Evolutionary conservation across 1,140 invertebrate genomes (phyloP).

Genomic region (Archegozetes longisetosus): DNA sequence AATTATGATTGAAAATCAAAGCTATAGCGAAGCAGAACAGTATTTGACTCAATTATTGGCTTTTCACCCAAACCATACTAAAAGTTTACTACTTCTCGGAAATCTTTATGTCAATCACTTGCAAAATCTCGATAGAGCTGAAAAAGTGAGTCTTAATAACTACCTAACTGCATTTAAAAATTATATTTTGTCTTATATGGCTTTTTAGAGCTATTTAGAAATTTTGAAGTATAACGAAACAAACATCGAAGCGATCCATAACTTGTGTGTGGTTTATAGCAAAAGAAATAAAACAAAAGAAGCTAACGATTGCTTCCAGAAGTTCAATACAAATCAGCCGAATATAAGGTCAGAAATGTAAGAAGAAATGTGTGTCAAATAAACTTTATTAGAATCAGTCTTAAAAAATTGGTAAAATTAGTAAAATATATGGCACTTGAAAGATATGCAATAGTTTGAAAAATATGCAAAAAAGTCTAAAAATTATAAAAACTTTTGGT

Average conservation of each 20-base stretch:
- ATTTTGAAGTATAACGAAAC: slow-evolving; percentile 70
- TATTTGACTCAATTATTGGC: slow-evolving; percentile 78
- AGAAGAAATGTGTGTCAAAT: too few species aligned
- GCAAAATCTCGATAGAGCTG: slow-evolving; percentile 81
- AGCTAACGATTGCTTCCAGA: too few species aligned
- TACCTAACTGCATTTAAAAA: background rate
- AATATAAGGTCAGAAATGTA: too few species aligned
- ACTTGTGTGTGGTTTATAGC: slow-evolving; percentile 85
- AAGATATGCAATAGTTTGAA: too few species aligned
- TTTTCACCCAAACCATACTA: slow-evolving; percentile 81
- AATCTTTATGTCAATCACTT: slow-evolving; percentile 93
- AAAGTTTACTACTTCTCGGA: slow-evolving; percentile 86
- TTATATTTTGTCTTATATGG: slow-evolving; percentile 2
- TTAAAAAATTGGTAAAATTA: too few species aligned
- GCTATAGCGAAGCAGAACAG: slow-evolving; percentile 73
- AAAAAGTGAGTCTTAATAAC: slow-evolving; percentile 44
- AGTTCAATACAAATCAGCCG: too few species aligned
- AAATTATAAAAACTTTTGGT: too few species aligned
- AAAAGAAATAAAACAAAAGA: slow-evolving; percentile 49
- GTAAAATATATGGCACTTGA: too few species aligned
- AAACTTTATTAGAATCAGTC: too few species aligned
- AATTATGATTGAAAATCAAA: slow-evolving; percentile 64
- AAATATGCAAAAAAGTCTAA: too few species aligned
- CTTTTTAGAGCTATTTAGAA: slow-evolving; percentile 62
- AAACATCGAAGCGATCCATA: slow-evolving; percentile 86